Percentiles rank a stretch among this genome's conserved stretches.
phyloP scores from a whole-genome alignment of 2,888 invertebrate species.

The Sphecodes monilicornis region DNA sequence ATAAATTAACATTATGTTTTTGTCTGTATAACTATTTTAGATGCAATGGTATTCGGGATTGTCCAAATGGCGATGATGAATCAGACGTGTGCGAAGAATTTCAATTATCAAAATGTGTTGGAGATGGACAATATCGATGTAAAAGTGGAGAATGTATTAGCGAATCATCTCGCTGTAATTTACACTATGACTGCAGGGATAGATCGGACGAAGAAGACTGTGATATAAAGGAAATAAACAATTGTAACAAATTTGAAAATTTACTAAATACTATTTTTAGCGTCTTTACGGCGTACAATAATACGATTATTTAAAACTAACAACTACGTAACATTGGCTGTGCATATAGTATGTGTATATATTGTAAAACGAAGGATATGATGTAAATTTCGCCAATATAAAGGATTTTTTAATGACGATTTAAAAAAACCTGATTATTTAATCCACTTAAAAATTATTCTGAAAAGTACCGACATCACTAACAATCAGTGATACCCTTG shows the following conservation, averaged over 20 bases:
- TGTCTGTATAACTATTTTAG: conserved; percentile 56
- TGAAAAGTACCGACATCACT: no score
- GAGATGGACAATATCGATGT: conserved; percentile 85
- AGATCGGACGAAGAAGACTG: conserved; percentile 87
- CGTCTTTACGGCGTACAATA: not conserved
- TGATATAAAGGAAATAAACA: conserved; percentile 46
- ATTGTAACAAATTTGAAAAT: not conserved
- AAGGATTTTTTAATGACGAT: not conserved
- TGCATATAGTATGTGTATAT: not conserved
- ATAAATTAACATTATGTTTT: not conserved
- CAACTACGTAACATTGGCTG: not conserved
- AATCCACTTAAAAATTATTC: not conserved
- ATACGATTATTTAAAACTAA: not conserved
- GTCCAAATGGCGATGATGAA: conserved; percentile 87
- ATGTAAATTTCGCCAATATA: not conserved
- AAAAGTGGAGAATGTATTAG: conserved; percentile 85
- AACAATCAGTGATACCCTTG: no score
- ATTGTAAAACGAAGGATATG: not conserved
- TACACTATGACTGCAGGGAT: conserved; percentile 86
- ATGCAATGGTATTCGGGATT: conserved; percentile 86
- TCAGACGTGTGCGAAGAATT: conserved; percentile 84
- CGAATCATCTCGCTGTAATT: conserved; percentile 85
- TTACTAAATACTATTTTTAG: not conserved
- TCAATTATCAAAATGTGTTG: conserved; percentile 79
- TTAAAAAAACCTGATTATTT: not conserved